A percentile compares a stretch with the other conserved stretches of the same genome.
phyloP scores from a whole-genome alignment of 2,113 vertebrate species.

The Prunella fulvescens region DNA sequence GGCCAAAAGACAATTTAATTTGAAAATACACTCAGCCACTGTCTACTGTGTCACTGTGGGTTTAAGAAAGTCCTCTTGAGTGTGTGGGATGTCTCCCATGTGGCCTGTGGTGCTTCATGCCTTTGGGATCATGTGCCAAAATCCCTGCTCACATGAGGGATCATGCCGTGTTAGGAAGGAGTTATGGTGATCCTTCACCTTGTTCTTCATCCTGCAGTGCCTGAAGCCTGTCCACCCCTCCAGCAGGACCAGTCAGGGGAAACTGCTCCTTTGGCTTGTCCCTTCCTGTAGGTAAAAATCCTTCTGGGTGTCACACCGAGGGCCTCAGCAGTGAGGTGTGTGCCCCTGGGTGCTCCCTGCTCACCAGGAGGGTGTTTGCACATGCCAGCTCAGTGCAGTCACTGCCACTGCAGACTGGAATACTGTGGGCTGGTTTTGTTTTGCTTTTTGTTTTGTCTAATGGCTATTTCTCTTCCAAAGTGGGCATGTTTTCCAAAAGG shows the following conservation, averaged over 20 bases:
- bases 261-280: background rate
- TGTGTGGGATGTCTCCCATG: background rate
- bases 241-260: background rate
- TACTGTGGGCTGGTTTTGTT: fast-evolving
- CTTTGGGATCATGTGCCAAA: background rate
- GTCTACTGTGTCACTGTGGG: fast-evolving
- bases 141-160: background rate
- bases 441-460: background rate
- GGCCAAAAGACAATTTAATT: background rate
- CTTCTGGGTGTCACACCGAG: fast-evolving
- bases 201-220: too few species aligned
- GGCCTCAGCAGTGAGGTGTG: background rate
- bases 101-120: background rate
- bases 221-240: background rate
- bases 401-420: fast-evolving
- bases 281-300: background rate
- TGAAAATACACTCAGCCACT: fast-evolving
- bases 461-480: background rate
- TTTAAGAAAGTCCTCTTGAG: background rate
- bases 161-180: background rate
- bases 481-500: background rate
- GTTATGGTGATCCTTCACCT: fast-evolving
- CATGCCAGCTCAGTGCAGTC: fast-evolving
- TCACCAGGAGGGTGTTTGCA: background rate
- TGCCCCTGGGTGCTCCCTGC: background rate